A percentile compares a stretch with the other conserved stretches of the same genome.
Conservation (phyloP, 1,140 invertebrate species). For the Cyrtorhinus lividipennis region DNA sequence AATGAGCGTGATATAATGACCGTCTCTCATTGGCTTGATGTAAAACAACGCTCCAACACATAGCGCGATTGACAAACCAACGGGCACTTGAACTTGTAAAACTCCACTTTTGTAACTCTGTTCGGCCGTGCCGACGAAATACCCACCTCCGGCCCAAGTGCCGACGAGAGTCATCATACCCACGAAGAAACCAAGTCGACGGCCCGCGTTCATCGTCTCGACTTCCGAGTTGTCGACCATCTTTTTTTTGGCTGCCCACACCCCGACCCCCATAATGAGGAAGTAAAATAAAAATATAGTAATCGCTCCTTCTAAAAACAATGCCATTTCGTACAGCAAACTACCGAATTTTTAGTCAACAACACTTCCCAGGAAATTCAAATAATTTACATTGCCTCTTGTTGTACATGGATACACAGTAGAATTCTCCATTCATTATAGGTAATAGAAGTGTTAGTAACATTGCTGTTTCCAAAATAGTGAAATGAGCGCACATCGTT, state of each 20-base stretch:
- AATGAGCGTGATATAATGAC: constrained; percentile 73
- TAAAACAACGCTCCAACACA: constrained; percentile 61
- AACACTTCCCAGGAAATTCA: no score
- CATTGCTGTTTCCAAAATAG: no score
- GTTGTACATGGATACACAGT: no score
- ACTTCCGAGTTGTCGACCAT: constrained; percentile 40
- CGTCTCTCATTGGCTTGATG: constrained; percentile 60
- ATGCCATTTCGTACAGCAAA: constrained; percentile 30
- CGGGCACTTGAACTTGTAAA: constrained; percentile 63
- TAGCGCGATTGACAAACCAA: constrained; percentile 65
- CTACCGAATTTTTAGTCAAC: constrained; percentile 13
- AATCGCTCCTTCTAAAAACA: constrained; percentile 45
- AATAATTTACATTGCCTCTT: no score
- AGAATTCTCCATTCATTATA: no score
- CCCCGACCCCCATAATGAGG: constrained; percentile 49
- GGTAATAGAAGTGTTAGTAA: no score
- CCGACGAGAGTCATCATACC: constrained; percentile 65
- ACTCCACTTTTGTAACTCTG: constrained; percentile 50
- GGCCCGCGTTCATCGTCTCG: constrained; percentile 60
- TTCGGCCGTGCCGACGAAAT: constrained; percentile 71
- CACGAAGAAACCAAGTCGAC: constrained; percentile 60
- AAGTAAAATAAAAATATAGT: constrained; percentile 57
- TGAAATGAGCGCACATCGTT: no score
- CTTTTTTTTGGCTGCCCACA: constrained; percentile 54
- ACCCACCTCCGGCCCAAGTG: constrained; percentile 72